Conservation (phyloP, 1,140 invertebrate genomes). For the Heterodera schachtii region DNA sequence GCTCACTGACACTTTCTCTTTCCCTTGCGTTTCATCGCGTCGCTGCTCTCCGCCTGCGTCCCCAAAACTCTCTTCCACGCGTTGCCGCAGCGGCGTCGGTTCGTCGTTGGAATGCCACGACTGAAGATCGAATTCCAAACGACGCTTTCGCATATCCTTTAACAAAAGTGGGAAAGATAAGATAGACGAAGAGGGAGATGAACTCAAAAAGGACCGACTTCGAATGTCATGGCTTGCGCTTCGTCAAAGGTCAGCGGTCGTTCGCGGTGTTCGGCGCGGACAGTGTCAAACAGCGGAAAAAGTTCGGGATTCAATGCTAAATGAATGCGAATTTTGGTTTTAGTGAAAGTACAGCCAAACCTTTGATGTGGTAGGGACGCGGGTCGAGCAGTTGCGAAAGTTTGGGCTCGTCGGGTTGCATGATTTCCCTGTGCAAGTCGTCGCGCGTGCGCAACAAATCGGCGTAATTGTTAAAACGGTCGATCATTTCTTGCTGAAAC, state of each 20-base stretch:
- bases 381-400: slow-evolving; percentile 19
- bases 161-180: not conserved
- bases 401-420: too few species aligned
- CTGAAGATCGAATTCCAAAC: slow-evolving; percentile 5
- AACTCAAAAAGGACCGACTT: not conserved
- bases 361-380: not conserved
- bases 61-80: not conserved
- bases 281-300: slow-evolving; percentile 16
- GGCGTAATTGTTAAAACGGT: not conserved
- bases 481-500: not conserved
- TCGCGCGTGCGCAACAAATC: not conserved
- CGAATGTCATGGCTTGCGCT: slow-evolving; percentile 9
- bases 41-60: not conserved
- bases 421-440: not conserved
- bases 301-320: not conserved
- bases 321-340: not conserved
- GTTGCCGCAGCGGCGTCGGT: not conserved
- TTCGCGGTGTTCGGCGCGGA: slow-evolving; percentile 17
- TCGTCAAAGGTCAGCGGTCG: slow-evolving; percentile 30
- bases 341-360: not conserved
- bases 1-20: not conserved
- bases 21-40: not conserved
- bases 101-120: not conserved
- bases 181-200: not conserved
- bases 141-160: not conserved